A percentile compares a stretch with the other conserved stretches of the same genome.
Conservation (phyloP, 2,888 invertebrate species). For the Chorisops tibialis region DNA sequence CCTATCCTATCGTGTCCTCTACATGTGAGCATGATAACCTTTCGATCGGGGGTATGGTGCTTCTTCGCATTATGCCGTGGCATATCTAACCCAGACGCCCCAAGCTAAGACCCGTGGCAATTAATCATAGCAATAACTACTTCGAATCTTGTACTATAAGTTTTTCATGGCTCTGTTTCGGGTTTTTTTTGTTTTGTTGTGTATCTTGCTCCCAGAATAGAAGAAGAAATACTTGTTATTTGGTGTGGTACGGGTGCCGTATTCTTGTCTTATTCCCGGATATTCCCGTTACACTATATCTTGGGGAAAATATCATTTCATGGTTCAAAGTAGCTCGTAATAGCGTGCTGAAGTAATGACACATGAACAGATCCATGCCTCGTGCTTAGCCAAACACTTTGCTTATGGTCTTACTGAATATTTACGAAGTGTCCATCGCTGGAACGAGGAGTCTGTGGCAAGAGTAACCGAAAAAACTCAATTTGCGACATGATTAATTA, state of each 20-base stretch:
- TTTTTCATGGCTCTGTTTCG: constrained; percentile 16
- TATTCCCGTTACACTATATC: neutral
- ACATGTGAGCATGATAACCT: constrained; percentile 18
- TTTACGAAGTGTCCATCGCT: constrained; percentile 7
- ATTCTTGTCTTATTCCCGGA: neutral
- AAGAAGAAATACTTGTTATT: no score
- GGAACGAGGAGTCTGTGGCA: constrained; percentile 17
- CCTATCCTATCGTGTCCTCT: neutral
- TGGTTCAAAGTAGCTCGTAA: constrained; percentile 30
- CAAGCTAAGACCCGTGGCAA: constrained; percentile 23
- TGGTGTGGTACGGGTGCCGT: no score
- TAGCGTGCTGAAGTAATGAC: constrained; percentile 31
- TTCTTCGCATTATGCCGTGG: neutral
- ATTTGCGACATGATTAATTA: constrained; percentile 31
- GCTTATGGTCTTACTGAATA: constrained; percentile 12
- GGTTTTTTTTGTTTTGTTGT: no score
- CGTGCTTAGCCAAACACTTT: constrained; percentile 22
- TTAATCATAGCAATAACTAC: constrained; percentile 33
- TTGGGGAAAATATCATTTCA: constrained; percentile 31
- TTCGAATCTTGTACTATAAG: constrained; percentile 22
- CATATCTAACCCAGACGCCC: constrained; percentile 12
- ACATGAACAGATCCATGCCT: constrained; percentile 25
- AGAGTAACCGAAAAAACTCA: constrained; percentile 8
- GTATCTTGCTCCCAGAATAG: no score
- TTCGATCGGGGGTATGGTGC: neutral